phyloP scores from a whole-genome alignment of 23 tunicate genomes.

The Ascidia mentula region DNA sequence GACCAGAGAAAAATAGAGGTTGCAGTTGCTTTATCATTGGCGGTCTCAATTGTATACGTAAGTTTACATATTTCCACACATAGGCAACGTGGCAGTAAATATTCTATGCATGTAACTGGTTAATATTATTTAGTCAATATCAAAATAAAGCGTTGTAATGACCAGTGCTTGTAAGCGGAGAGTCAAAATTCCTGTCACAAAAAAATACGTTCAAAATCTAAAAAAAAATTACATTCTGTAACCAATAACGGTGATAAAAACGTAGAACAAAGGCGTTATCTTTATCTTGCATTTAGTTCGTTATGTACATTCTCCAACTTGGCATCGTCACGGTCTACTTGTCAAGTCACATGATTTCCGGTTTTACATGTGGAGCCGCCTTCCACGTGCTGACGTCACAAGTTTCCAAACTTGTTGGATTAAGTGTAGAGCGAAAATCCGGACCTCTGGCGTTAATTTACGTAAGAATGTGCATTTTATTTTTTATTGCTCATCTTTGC shows the following conservation, averaged over 20 bases:
- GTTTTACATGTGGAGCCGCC: conserved; percentile 91
- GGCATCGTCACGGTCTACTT: conserved; percentile 76
- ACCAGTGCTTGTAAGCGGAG: too few species aligned
- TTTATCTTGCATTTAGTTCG: conserved; percentile 43
- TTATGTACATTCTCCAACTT: conserved; percentile 64
- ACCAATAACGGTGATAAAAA: too few species aligned
- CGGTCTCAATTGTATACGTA: conserved; percentile 57
- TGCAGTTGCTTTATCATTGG: conserved; percentile 59
- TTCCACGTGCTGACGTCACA: conserved; percentile 90
- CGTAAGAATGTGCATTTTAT: conserved; percentile 28
- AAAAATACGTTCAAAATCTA: too few species aligned
- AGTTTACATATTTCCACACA: neutral
- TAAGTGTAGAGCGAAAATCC: conserved; percentile 47
- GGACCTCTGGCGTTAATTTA: conserved; percentile 67
- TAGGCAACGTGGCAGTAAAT: too few species aligned
- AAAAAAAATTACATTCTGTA: too few species aligned
- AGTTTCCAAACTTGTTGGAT: conserved; percentile 71
- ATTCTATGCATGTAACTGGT: too few species aligned
- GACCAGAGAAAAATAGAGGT: conserved; percentile 45
- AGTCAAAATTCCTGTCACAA: too few species aligned
- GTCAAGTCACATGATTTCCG: conserved; percentile 77
- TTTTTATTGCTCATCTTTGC: neutral
- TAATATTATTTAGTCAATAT: too few species aligned
- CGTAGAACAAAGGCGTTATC: too few species aligned
- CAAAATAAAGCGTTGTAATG: too few species aligned